Evolutionary conservation across 2,797 vertebrate species (phyloP), one percentile per base, ranked within the genome.

Genomic region (Thaleichthys pacificus): DNA sequence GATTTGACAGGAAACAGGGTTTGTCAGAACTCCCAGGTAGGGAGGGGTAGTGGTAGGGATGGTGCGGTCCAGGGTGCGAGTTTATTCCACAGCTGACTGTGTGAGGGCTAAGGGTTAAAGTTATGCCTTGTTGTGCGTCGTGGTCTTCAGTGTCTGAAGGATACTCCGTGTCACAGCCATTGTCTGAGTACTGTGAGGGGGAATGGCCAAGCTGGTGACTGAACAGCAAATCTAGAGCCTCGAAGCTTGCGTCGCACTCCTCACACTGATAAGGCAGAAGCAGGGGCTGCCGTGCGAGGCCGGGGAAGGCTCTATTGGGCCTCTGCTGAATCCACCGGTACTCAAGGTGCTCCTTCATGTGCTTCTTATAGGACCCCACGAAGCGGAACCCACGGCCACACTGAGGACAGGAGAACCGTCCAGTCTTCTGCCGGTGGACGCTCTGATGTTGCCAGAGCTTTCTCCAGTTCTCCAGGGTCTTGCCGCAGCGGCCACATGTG

Each of bases 371-470:
- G 3, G 71, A 63, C 61, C 84, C 82, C 0, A 85, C 87, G 19
- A 93, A 94, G 1, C 93, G 91, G 74, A 94, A 94, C 1, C 91
- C 91, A 24, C 71, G 86, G 0, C 90, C 87, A 2, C 93, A 94
- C 60, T 78, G 84, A 0, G 91, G 84, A 69, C 93, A 94, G 0
- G 86, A 88, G 80, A 94, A 94, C 49, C 92, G 92, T 0, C 93
- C 93, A 0, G 70, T 82, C 6, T 81, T 83, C 66, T 93, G 92
- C 5, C 91, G 84, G 47, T 94, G 93, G 63, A 92, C 21, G 54
- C 93, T 84, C 87, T 94, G 93, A 71, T 94, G 93, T 61, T 69
- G 78, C 93, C 93, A 94, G 28, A 94, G 89, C 67, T 91, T 91
- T 2, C 77, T 89, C 93, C 93, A 94, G 84, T 81, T 92, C 56